phyloP scores from a whole-genome alignment of 1,140 invertebrate genomes.

The Thaumetopoea pityocampa region DNA sequence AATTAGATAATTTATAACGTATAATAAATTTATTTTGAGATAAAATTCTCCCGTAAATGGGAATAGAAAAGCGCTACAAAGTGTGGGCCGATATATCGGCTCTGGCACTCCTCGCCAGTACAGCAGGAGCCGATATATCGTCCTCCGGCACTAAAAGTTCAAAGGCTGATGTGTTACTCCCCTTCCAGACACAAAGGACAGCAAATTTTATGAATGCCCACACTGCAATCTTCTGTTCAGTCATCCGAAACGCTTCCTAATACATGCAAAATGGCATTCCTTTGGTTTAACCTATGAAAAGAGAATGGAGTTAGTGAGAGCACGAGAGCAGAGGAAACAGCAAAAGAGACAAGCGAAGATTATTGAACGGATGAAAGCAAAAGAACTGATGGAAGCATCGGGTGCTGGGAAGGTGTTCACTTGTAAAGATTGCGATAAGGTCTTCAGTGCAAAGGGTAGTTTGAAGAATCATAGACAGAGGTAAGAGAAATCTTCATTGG shows the following conservation, averaged over 20 bases:
- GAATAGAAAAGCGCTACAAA: too few species aligned
- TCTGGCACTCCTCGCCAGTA: too few species aligned
- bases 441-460: constrained; percentile 38
- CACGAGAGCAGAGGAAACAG: constrained; percentile 35
- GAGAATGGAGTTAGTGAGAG: constrained; percentile 34
- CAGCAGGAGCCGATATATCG: too few species aligned
- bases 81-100: too few species aligned
- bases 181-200: constrained; percentile 9
- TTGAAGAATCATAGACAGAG: constrained; percentile 54
- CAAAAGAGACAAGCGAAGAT: constrained; percentile 39
- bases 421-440: constrained; percentile 55
- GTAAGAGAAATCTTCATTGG: constrained; percentile 35
- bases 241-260: constrained; percentile 58
- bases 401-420: constrained; percentile 27
- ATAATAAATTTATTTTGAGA: too few species aligned
- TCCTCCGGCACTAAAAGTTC: too few species aligned
- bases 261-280: constrained; percentile 64
- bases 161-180: too few species aligned
- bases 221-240: constrained; percentile 49
- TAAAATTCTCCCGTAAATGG: too few species aligned
- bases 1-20: too few species aligned
- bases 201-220: constrained; percentile 45
- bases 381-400: constrained; percentile 32
- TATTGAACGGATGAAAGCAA: constrained; percentile 33
- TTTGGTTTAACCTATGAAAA: constrained; percentile 50